phyloP scores from a whole-genome alignment of 2,888 invertebrate species.

The Cerceris ruficornis region DNA sequence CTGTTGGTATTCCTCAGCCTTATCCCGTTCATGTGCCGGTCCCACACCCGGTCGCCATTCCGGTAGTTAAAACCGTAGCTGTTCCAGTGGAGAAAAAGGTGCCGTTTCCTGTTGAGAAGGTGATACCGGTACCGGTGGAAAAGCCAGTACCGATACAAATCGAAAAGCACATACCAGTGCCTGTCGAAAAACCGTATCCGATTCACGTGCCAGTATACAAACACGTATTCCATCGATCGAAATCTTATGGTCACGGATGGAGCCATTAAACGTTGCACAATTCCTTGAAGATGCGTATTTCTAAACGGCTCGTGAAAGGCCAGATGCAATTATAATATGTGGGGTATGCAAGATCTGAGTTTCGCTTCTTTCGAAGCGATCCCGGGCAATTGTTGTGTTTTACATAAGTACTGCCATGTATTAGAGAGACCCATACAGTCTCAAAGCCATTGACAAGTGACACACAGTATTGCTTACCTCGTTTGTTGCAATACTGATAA shows the following conservation, averaged over 20 bases:
- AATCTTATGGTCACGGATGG: conserved; percentile 73
- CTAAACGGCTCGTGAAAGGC: not conserved
- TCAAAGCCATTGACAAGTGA: not conserved
- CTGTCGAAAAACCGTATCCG: conserved; percentile 87
- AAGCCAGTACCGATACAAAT: conserved; percentile 87
- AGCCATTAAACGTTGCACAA: conserved; percentile 28
- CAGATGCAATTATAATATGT: not conserved
- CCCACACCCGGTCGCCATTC: conserved; percentile 86
- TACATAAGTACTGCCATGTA: not conserved
- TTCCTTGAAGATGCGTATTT: not conserved
- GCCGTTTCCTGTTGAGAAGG: conserved; percentile 87
- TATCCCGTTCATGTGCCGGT: conserved; percentile 88
- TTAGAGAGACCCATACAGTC: not conserved
- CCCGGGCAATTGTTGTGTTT: not conserved
- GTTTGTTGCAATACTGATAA: not conserved
- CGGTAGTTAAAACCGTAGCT: conserved; percentile 86
- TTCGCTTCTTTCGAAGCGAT: not conserved
- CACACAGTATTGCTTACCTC: not conserved
- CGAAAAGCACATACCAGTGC: conserved; percentile 86
- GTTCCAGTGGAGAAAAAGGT: conserved; percentile 88
- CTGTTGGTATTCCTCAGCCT: conserved; percentile 85
- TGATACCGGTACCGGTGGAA: conserved; percentile 86
- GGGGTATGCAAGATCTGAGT: not conserved
- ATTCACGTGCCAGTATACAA: conserved; percentile 88
- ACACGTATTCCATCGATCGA: conserved; percentile 86